phyloP scores from a whole-genome alignment of 2,797 vertebrate species.

The Myotis daubentonii region DNA sequence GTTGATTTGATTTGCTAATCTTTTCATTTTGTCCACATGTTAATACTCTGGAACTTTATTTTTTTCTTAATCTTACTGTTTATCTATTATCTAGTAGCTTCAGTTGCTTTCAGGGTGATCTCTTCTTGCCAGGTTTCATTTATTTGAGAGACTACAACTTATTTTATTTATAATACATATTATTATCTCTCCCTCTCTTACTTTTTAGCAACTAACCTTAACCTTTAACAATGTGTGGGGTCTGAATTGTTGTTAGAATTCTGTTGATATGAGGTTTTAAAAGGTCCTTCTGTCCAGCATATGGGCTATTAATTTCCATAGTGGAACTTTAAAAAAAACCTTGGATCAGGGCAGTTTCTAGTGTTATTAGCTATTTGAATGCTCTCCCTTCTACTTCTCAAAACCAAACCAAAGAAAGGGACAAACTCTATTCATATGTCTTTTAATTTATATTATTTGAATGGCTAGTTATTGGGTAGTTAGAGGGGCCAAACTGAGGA shows the following conservation, averaged over 20 bases:
- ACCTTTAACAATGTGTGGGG: neutral
- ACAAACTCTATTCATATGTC: neutral
- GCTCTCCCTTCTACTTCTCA: conserved; percentile 43
- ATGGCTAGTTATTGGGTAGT: conserved; percentile 24
- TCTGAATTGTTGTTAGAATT: conserved; percentile 42
- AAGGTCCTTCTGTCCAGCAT: neutral
- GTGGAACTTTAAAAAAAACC: neutral
- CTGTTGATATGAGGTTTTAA: conserved; percentile 6
- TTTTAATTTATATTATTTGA: conserved; percentile 42
- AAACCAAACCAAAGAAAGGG: neutral
- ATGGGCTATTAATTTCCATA: conserved; percentile 1
- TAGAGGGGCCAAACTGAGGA: neutral
- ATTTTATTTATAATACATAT: conserved; percentile 44
- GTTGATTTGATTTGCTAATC: conserved; percentile 24
- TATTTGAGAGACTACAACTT: conserved; percentile 34
- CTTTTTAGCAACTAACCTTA: conserved; percentile 20
- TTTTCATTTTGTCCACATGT: conserved; percentile 14
- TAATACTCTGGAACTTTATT: neutral
- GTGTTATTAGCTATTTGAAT: conserved; percentile 19
- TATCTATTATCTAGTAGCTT: neutral
- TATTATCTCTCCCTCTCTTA: neutral
- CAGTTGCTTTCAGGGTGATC: neutral
- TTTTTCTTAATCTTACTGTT: conserved; percentile 43
- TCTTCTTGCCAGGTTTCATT: conserved; percentile 33
- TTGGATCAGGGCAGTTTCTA: neutral